Base-by-base conservation (phyloP, 2,888 invertebrate species). In the Ceraclea dissimilis region DNA sequence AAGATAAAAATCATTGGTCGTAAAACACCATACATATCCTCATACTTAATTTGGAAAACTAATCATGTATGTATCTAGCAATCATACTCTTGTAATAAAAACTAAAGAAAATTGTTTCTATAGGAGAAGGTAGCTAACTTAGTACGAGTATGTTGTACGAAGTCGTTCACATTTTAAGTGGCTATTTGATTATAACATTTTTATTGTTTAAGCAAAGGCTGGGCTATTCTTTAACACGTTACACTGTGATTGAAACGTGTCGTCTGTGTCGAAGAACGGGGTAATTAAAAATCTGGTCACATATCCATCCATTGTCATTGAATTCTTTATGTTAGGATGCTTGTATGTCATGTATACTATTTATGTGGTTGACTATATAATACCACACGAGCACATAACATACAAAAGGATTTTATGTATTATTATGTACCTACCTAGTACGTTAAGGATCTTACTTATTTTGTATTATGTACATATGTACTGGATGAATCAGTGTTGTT, bases 211-310 rank as follows among this genome's bases (percentile, higher is more conserved):
- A 16, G 13, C n/a, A 13, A 39, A n/a, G 13, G 13, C 39, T 39
- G 39, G 39, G 39, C 39, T 39, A 39, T 39, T 39, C 39, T 39
- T 39, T 16, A 13, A 39, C 39, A 39, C 39, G 39, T 39, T 39
- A 16, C 16, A n/a, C 39, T 39, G 39, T 39, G 39, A 39, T 39
- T 39, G 39, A 39, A 39, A 39, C 39, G 39, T 39, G 39, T 39
- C 39, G 39, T 39, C 39, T 39, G 13, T 16, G 21, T 20, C 39
- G 31, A 39, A 31, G 51, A 51, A 47, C 34, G 50, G n/a, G 16
- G 60, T 54, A 60, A 60, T 60, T 60, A 60, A 58, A 51, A 60
- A 51, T 58, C 60, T 44, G 56, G 56, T 60, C 60, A 60, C 60
- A 60, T 50, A 58, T 39, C 39, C 52, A 49, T 39, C 60, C 58